Evolutionary conservation across 2,888 invertebrate species (phyloP), one percentile per base, ranked within the genome.

Genomic region (Lomographa bimaculata): DNA sequence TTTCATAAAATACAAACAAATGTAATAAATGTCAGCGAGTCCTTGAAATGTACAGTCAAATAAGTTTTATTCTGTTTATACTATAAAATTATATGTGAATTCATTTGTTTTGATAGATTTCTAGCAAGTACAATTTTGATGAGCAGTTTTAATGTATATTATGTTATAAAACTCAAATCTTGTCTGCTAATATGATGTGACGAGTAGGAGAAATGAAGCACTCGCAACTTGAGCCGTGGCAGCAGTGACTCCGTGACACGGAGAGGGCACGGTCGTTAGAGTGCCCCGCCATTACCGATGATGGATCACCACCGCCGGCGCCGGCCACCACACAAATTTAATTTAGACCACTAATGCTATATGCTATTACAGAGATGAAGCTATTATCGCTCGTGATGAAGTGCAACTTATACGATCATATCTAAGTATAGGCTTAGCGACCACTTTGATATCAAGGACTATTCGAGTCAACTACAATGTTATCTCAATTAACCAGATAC

Each of bases 311-410:
- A 63, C 63, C 65, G 71, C 62, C 71, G 75, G 76, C 80, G 80
- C 74, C 58, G 68, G 74, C 41, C 48, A 79, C 70, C 74, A 76
- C 69, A 83, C 84, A 83, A 85, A 87, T 86, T 86, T 80, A 83
- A 86, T 87, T 86, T 83, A 76, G 71, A 82, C 70, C 69, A 65
- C 79, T 79, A 80, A 83, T 82, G 71, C 65, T 63, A 59, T 70
- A 54, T 63, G 57, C 53, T 66, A 59, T 58, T 64, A 57, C 57
- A 53, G 48, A 52, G 66, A 78, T 73, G 69, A 65, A 73, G 64
- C 64, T 60, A 73, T 74, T 57, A 60, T 46, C 24, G 41, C 27
- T 48, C 39, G 39, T 46, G 41, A 40, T 52, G 47, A 48, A 50
- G 34, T 45, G 42, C 10, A 17, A 21, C 36, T 47, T 27, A 39